Base-by-base conservation (phyloP, 2,113 vertebrate species). In the Monarcha castaneiventris region DNA sequence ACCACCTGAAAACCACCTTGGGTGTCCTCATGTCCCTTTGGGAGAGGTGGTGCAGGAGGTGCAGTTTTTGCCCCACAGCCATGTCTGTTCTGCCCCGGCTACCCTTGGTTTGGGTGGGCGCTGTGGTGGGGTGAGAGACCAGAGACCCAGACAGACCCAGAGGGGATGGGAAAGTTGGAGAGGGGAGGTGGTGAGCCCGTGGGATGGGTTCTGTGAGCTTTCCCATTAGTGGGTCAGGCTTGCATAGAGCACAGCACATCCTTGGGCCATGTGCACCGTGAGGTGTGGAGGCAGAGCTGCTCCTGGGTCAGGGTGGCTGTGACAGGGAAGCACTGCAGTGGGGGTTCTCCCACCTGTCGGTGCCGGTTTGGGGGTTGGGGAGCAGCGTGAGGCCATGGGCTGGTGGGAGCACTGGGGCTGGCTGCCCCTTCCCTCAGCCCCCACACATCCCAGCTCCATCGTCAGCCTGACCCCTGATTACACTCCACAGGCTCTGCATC, bases 401-500 rank as follows among this genome's bases (percentile, higher is more conserved):
- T 63, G 62, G n/a, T 26, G 63, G 68, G 49, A 51, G 61, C 33
- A 0, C 27, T 0, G 14, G 89, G 83, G 43, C 61, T 67, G 21
- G 6, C 74, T 87, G 79, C 61, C 83, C 89, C 56, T 89, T 63
- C 75, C 89, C 2, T 0, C 92, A 90, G 48, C 87, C 78, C 89
- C 90, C 93, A 5, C 33, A 5, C 92, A 76, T 85, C 87, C 83
- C 1, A 6, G 71, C 89, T 88, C 90, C 94, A 9, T 49, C 85
- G 19, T 33, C 87, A 88, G 84, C 93, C 95, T 97, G 97, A 97
- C 96, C 97, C 97, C 88, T 93, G 95, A 78, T 96, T 93, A 72
- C 94, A 90, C 95, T 93, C 89, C 6, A 10, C 94, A 74, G 90
- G 90, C 91, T 96, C 93, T 80, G 95, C 95, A 91, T 89, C 59